Evolutionary conservation across 1,140 invertebrate species (phyloP).

Genomic region (Calliopsis andreniformis): DNA sequence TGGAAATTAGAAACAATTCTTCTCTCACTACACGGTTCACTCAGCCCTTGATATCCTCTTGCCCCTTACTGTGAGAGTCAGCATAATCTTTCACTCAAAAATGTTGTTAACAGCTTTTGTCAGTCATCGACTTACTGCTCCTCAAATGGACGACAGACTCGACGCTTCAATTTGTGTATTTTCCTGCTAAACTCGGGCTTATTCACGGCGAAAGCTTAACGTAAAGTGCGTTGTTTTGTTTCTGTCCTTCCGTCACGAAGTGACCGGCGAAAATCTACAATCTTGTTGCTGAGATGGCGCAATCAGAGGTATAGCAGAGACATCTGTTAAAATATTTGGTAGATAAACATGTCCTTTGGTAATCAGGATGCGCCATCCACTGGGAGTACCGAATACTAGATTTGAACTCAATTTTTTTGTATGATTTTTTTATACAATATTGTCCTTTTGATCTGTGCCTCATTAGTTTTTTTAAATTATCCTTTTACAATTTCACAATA

Average conservation of each 20-base stretch:
- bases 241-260: background rate
- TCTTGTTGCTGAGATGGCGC: background rate
- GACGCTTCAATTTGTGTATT: background rate
- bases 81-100: slow-evolving; percentile 35
- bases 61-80: slow-evolving; percentile 52
- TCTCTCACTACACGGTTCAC: slow-evolving; percentile 35
- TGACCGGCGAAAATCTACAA: background rate
- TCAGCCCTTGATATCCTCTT: slow-evolving; percentile 9
- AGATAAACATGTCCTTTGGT: background rate
- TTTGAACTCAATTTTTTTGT: background rate
- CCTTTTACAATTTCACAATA: no score
- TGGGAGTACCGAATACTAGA: background rate
- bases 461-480: no score
- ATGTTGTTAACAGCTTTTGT: slow-evolving; percentile 11
- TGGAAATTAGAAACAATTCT: slow-evolving; percentile 57
- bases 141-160: background rate
- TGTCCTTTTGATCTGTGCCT: no score
- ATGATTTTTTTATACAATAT: background rate
- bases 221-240: slow-evolving; percentile 9
- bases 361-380: background rate
- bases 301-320: background rate
- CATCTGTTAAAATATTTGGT: background rate
- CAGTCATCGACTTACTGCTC: slow-evolving; percentile 5
- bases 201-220: background rate
- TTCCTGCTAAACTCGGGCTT: background rate